Evolutionary conservation across 2,113 vertebrate genomes (phyloP).

Genomic region (Macrotis lagotis): DNA sequence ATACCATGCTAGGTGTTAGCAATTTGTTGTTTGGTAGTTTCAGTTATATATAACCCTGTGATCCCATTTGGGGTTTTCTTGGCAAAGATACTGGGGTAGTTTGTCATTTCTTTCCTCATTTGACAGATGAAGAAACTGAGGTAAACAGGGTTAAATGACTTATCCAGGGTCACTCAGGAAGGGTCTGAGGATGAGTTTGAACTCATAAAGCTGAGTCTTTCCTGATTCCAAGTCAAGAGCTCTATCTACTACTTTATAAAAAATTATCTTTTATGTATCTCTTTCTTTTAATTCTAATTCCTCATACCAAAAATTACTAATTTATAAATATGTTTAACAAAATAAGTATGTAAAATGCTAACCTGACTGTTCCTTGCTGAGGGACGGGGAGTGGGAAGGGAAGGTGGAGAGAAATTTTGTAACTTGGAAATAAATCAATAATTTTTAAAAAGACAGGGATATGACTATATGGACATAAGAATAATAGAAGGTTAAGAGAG

Average conservation of each 20-base stretch:
- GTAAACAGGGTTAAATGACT: background rate
- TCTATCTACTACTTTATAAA: background rate
- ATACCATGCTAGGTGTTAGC: background rate
- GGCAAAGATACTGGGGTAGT: background rate
- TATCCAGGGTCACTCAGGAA: background rate
- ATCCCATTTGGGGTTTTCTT: background rate
- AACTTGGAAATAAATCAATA: too few species aligned
- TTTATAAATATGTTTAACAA: too few species aligned
- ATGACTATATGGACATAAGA: background rate
- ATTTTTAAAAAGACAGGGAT: background rate
- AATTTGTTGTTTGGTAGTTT: background rate
- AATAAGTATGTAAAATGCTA: too few species aligned
- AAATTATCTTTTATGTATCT: too few species aligned
- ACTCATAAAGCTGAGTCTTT: background rate
- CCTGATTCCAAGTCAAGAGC: background rate
- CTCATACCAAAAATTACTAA: too few species aligned
- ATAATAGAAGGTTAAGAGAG: too few species aligned
- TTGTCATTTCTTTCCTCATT: background rate
- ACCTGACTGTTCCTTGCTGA: too few species aligned
- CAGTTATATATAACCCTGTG: background rate
- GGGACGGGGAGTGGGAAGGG: too few species aligned
- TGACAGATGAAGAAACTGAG: background rate
- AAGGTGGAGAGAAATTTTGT: too few species aligned
- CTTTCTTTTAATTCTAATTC: too few species aligned
- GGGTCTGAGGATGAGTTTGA: background rate